These are phyloP conservation scores for Pseudolaguvia tuberculata DNA, from an alignment of 2,113 vertebrate species.

Conservation along the genomic window DNA sequence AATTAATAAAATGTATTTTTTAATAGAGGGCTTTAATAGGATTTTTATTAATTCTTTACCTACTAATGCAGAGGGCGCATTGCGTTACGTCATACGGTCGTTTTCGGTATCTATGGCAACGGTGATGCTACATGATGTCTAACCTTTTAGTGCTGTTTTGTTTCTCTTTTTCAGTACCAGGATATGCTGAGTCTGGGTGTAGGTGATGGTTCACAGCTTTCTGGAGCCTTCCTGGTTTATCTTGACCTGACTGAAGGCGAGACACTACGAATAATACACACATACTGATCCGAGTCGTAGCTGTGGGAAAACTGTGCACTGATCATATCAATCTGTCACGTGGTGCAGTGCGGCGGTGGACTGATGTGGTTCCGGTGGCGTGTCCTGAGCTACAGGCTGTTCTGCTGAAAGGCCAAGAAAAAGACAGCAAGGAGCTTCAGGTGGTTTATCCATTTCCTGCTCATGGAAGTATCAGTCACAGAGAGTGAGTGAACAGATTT, in stretches of 20 bases:
- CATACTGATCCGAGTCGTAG: neutral
- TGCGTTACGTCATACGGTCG: no score
- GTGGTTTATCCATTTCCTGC: conserved; percentile 77
- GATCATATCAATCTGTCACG: neutral
- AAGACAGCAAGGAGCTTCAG: conserved; percentile 67
- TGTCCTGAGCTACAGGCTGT: conserved; percentile 77
- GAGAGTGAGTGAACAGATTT: conserved; percentile 66
- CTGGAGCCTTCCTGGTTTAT: conserved; percentile 86
- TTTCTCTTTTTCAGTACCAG: conserved; percentile 67
- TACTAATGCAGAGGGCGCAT: neutral
- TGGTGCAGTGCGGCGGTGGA: conserved; percentile 78
- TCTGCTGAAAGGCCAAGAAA: conserved; percentile 77
- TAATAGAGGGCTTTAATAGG: no score
- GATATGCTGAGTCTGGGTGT: conserved; percentile 80
- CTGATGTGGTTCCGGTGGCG: conserved; percentile 73
- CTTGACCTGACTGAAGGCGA: conserved; percentile 89
- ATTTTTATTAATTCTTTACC: no score
- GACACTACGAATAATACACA: no score
- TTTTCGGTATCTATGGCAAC: neutral
- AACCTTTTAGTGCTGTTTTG: neutral
- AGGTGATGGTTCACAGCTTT: conserved; percentile 76
- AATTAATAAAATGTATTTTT: no score
- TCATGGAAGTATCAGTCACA: conserved; percentile 74
- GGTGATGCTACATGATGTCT: neutral
- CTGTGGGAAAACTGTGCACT: neutral